A percentile compares a stretch with the other conserved stretches of the same genome.
Conservation (phyloP, 2,888 invertebrate species). For the Digitonthophagus gazella region DNA sequence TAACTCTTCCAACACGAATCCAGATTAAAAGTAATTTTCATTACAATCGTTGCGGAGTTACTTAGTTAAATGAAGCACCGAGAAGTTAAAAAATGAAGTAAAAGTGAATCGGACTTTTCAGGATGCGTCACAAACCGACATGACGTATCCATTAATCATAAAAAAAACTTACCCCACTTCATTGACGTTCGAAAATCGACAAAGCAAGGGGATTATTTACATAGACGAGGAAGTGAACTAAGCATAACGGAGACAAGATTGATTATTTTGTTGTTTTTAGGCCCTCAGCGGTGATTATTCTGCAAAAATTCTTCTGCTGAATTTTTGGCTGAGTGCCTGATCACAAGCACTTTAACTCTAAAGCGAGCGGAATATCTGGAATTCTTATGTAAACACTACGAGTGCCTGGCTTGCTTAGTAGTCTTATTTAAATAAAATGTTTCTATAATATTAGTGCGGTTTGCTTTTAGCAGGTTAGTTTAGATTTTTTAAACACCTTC, state of each 20-base stretch:
- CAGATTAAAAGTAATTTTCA: neutral
- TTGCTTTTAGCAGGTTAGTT: no score
- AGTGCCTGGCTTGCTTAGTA: neutral
- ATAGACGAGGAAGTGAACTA: neutral
- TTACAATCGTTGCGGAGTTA: neutral
- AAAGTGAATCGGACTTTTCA: neutral
- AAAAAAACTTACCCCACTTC: neutral
- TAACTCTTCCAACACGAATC: neutral
- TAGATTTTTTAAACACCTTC: no score
- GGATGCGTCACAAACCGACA: neutral
- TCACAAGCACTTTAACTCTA: neutral
- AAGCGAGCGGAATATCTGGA: constrained; percentile 8
- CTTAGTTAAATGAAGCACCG: neutral
- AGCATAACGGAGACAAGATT: neutral
- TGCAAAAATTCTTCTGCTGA: neutral
- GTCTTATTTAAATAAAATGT: neutral
- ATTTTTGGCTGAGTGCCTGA: neutral
- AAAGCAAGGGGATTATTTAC: neutral
- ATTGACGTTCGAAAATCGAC: neutral
- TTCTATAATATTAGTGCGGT: no score
- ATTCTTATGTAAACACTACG: constrained; percentile 12
- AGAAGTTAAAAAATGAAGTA: neutral
- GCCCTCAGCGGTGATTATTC: neutral
- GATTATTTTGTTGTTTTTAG: neutral
- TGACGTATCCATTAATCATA: neutral